Conservation (phyloP, 2,113 vertebrate genomes). For the Clarias gariepinus region DNA sequence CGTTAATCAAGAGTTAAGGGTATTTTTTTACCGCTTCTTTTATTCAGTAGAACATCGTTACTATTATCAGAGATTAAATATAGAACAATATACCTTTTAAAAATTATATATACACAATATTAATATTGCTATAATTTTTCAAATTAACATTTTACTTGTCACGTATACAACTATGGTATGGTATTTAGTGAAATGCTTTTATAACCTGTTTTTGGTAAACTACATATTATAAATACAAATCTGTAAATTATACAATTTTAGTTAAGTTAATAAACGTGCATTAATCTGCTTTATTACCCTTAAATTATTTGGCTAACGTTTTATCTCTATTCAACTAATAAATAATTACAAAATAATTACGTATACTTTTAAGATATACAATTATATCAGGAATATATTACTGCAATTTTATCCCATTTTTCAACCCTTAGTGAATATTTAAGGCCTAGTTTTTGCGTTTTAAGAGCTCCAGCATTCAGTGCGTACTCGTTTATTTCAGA, state of each 20-base stretch:
- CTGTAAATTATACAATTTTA: background rate
- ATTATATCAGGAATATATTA: background rate
- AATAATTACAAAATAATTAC: background rate
- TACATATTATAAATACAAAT: background rate
- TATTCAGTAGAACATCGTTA: background rate
- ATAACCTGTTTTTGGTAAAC: background rate
- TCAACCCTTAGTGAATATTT: background rate
- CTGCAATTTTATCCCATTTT: background rate
- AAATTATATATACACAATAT: background rate
- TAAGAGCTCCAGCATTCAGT: background rate
- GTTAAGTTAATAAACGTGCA: background rate
- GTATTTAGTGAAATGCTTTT: no score
- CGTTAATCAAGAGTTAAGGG: background rate
- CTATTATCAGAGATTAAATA: background rate
- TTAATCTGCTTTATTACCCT: background rate
- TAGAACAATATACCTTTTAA: background rate
- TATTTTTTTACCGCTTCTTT: background rate
- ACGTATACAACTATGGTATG: no score
- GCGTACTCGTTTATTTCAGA: background rate
- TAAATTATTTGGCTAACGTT: background rate
- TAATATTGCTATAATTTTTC: background rate
- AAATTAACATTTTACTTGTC: no score
- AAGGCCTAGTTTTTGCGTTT: background rate
- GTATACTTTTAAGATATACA: background rate
- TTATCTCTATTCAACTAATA: background rate